Evolutionary conservation across 2,888 invertebrate species (phyloP), one percentile per base, ranked within the genome.

Genomic region (Nysson spinosus): DNA sequence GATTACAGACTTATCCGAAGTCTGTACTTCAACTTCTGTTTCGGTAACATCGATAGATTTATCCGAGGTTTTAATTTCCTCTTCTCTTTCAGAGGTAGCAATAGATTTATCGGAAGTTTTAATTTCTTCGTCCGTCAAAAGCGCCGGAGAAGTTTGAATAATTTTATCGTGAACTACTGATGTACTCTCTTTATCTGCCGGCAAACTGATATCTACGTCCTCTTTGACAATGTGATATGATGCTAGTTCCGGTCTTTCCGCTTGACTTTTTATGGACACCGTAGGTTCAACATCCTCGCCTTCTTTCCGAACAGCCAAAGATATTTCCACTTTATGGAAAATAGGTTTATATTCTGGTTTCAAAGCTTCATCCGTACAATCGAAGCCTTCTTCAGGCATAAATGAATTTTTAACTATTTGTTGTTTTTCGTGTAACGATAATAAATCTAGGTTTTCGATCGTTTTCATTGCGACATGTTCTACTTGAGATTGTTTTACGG

Each of bases 11-110:
- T 52, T 35, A n/a, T 80, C 82, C 0, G 75, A 63, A 0, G 63
- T 56, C 14, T 72, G n/a, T n/a, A n/a, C n/a, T n/a, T n/a, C n/a
- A n/a, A n/a, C 56, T 72, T 88, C 88, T 28, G 83, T 78, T 37
- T 77, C 73, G 2, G 56, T 57, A 0, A 24, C 50, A 7, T 46
- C 1, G 1, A 24, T 0, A 3, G 62, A 63, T 7, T 30, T 52
- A 14, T 80, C 83, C 0, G 72, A 58, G 1, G 64, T 54, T 9
- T 77, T n/a, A n/a, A n/a, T n/a, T n/a, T 76, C 1, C 68, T 51
- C 35, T 67, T 83, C 62, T 68, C 79, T 51, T 63, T 77, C 34
- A 0, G 56, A 65, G 1, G 50, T 26, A 14, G 44, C 12, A 4
- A 46, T 6, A 11, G 39, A 44, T 2, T 55, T 62, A 6, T 81